A percentile compares a stretch with the other conserved stretches of the same genome.
Evolutionary conservation across 2,797 vertebrate species (phyloP).

Genomic region (Enteromius afrohamiltoni): DNA sequence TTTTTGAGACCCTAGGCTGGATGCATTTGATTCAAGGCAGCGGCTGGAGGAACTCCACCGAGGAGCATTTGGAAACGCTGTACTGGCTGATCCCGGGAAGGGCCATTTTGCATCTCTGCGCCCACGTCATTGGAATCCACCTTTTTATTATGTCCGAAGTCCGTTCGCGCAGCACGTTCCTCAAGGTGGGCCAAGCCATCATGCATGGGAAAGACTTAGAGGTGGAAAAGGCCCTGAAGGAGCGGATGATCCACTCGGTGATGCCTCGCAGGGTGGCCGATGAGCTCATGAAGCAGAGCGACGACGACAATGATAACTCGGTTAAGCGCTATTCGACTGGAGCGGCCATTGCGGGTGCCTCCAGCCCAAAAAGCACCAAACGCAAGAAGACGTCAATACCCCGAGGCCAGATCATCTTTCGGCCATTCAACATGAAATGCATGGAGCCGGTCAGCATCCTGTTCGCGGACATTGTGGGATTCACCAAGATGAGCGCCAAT

Average conservation of each 20-base stretch:
- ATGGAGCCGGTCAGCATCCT: slow-evolving; percentile 94
- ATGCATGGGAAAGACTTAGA: slow-evolving; percentile 98
- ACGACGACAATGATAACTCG: slow-evolving; percentile 89
- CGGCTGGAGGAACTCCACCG: slow-evolving; percentile 1
- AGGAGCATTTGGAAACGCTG: slow-evolving; percentile 59
- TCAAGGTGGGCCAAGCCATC: slow-evolving; percentile 96
- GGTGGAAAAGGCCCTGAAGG: slow-evolving; percentile 97
- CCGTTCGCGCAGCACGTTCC: slow-evolving; percentile 93
- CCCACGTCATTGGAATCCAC: slow-evolving; percentile 91
- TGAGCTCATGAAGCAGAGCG: slow-evolving; percentile 94
- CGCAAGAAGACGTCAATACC: slow-evolving; percentile 96
- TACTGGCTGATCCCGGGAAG: slow-evolving; percentile 85
- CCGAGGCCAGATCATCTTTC: slow-evolving; percentile 90
- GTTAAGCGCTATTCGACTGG: slow-evolving; percentile 80
- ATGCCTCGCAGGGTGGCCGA: slow-evolving; percentile 96
- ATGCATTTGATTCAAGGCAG: slow-evolving; percentile 69
- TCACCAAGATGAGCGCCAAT: slow-evolving; percentile 98
- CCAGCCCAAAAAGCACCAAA: slow-evolving; percentile 84
- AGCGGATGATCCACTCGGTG: slow-evolving; percentile 97
- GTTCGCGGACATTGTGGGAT: slow-evolving; percentile 96
- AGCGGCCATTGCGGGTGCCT: slow-evolving; percentile 52
- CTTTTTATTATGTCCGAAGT: slow-evolving; percentile 96
- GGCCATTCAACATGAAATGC: slow-evolving; percentile 96
- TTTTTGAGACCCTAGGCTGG: slow-evolving; percentile 90
- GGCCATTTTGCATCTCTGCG: slow-evolving; percentile 88